A percentile compares a stretch with the other conserved stretches of the same genome.
These are phyloP conservation scores for Hirudo medicinalis DNA, from an alignment of 1,140 invertebrate species.

Conservation along the genomic window DNA sequence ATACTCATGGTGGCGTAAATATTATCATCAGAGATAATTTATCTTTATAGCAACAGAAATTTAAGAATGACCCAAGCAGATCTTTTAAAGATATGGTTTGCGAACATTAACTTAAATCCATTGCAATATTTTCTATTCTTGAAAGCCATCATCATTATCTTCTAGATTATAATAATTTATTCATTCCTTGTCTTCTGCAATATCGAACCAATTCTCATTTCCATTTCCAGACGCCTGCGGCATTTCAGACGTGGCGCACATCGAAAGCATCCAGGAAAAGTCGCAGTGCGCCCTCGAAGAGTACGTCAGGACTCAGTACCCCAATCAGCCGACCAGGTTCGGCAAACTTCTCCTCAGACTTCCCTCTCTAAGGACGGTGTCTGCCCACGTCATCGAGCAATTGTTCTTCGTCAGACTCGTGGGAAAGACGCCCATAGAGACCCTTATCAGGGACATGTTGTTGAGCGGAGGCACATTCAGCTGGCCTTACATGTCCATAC, in stretches of 20 bases:
- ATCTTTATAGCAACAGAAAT: too few relatives aligned
- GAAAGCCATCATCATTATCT: too few relatives aligned
- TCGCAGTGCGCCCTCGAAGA: slow-evolving; percentile 91
- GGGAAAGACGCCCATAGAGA: slow-evolving; percentile 92
- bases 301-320: slow-evolving; percentile 85
- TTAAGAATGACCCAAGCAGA: too few relatives aligned
- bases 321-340: slow-evolving; percentile 85
- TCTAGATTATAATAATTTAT: too few relatives aligned
- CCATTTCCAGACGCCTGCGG: slow-evolving; percentile 64
- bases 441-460: slow-evolving; percentile 88
- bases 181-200: too few relatives aligned
- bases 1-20: too few relatives aligned
- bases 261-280: slow-evolving; percentile 88
- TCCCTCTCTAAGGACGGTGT: slow-evolving; percentile 78
- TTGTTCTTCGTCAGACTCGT: slow-evolving; percentile 89
- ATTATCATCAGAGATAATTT: too few relatives aligned
- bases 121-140: too few relatives aligned
- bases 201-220: not conserved
- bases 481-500: slow-evolving; percentile 71
- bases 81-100: too few relatives aligned
- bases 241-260: slow-evolving; percentile 77
- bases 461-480: slow-evolving; percentile 74
- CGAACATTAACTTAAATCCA: too few relatives aligned
- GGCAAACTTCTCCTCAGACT: slow-evolving; percentile 78
- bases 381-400: slow-evolving; percentile 85